phyloP scores from a whole-genome alignment of 2,113 vertebrate species.

The Osmerus eperlanus region DNA sequence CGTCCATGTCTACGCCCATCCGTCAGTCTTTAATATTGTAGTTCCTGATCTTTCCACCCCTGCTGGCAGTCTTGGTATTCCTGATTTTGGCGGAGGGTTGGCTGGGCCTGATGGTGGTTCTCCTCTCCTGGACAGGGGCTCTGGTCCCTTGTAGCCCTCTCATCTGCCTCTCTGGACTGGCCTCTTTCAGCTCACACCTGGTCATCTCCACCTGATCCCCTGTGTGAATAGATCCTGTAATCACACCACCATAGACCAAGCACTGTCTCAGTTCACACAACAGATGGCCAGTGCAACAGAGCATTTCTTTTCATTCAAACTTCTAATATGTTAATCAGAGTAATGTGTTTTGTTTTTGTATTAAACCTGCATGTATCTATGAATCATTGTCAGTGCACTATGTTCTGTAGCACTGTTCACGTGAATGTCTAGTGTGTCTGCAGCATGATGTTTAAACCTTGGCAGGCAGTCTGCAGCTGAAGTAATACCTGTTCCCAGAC shows the following conservation, averaged over 20 bases:
- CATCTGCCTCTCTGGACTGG: slow-evolving; percentile 31
- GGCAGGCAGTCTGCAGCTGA: too few relatives aligned
- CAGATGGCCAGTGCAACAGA: too few relatives aligned
- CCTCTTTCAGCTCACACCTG: slow-evolving; percentile 16
- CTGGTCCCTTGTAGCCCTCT: slow-evolving; percentile 47
- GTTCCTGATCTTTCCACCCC: slow-evolving; percentile 75
- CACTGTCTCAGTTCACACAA: too few relatives aligned
- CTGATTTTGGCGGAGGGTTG: neutral
- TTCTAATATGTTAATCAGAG: too few relatives aligned
- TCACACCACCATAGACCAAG: neutral
- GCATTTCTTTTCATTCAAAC: too few relatives aligned
- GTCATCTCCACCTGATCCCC: slow-evolving; percentile 15
- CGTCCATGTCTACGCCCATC: slow-evolving; percentile 17
- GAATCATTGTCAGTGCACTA: too few relatives aligned
- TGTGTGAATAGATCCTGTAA: slow-evolving; percentile 22
- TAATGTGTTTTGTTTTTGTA: too few relatives aligned
- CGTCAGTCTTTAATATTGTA: slow-evolving; percentile 85
- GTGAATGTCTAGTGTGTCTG: too few relatives aligned
- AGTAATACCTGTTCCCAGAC: too few relatives aligned
- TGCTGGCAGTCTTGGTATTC: slow-evolving; percentile 16
- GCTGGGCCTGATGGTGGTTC: slow-evolving; percentile 41
- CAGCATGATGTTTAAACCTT: too few relatives aligned
- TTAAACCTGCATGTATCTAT: too few relatives aligned
- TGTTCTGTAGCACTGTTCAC: too few relatives aligned
- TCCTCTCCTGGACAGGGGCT: slow-evolving; percentile 61